phyloP scores from a whole-genome alignment of 2,113 vertebrate genomes.

The Xiphophorus hellerii region DNA sequence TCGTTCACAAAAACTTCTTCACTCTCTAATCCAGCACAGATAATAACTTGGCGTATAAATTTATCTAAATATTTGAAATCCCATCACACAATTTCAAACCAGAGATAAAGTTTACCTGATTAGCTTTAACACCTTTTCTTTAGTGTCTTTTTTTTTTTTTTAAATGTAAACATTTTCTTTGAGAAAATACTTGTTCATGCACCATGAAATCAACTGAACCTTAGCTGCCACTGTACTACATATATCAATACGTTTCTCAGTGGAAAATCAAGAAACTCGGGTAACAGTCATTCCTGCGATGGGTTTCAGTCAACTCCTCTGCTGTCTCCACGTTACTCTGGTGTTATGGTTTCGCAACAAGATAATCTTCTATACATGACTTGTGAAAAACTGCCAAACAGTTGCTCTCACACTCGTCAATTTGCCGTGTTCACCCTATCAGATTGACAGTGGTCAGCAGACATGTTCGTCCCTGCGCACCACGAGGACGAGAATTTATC shows the following conservation, averaged over 20 bases:
- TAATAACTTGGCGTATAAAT: neutral
- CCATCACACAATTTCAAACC: neutral
- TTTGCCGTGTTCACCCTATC: slow-evolving; percentile 31
- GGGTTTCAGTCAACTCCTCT: slow-evolving; percentile 31
- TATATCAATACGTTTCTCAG: slow-evolving; percentile 25
- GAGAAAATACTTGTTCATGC: neutral
- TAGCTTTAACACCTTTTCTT: neutral
- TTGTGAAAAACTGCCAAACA: slow-evolving; percentile 15
- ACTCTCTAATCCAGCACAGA: neutral
- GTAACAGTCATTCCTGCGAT: slow-evolving; percentile 36
- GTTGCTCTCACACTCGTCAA: slow-evolving; percentile 24
- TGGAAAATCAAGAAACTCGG: slow-evolving; percentile 26
- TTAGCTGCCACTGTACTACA: slow-evolving; percentile 1
- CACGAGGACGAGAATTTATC: slow-evolving; percentile 37
- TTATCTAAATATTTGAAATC: neutral
- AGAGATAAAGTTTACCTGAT: neutral
- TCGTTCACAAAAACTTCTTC: neutral
- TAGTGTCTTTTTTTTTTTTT: neutral
- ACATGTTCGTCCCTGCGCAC: slow-evolving; percentile 37
- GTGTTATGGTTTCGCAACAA: slow-evolving; percentile 39
- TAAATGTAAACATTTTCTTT: neutral
- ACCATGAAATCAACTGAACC: slow-evolving; percentile 4
- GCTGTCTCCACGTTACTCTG: slow-evolving; percentile 1
- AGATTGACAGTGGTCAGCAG: slow-evolving; percentile 31
- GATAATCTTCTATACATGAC: slow-evolving; percentile 26